Percentiles rank a stretch among this genome's conserved stretches.
phyloP scores from a whole-genome alignment of 2,797 vertebrate species.

The Eulemur rubriventer region DNA sequence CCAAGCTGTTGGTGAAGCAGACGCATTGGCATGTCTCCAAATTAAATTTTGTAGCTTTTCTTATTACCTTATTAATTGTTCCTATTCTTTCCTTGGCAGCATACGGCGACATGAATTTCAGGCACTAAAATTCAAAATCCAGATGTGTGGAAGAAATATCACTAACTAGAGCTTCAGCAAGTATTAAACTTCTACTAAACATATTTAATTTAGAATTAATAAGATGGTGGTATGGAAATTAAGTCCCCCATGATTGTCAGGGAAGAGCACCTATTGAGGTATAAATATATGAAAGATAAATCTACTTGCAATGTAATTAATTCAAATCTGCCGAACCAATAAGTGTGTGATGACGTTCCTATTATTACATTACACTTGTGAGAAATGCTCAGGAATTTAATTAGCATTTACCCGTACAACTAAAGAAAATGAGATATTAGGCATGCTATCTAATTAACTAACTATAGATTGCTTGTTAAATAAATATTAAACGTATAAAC shows the following conservation, averaged over 20 bases:
- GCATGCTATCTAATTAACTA: constrained; percentile 79
- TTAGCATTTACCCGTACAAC: constrained; percentile 78
- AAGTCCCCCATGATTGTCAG: constrained; percentile 77
- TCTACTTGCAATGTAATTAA: constrained; percentile 82
- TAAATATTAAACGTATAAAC: constrained; percentile 79
- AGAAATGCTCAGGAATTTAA: constrained; percentile 80
- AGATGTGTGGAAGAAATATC: constrained; percentile 43
- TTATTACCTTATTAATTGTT: background rate
- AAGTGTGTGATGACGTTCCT: constrained; percentile 72
- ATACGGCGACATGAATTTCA: constrained; percentile 31
- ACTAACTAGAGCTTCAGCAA: constrained; percentile 58
- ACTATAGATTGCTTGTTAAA: constrained; percentile 82
- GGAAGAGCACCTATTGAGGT: constrained; percentile 76
- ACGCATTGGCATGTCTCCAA: background rate
- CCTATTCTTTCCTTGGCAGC: background rate
- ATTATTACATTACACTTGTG: constrained; percentile 81
- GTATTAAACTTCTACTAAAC: constrained; percentile 65
- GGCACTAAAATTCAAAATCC: constrained; percentile 52
- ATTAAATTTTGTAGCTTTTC: background rate
- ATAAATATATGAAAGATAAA: constrained; percentile 83
- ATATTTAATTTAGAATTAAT: constrained; percentile 82
- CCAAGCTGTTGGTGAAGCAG: background rate
- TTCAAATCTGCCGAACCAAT: constrained; percentile 79
- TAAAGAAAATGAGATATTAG: constrained; percentile 81
- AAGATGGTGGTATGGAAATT: constrained; percentile 75